Evolutionary conservation across 2,888 invertebrate genomes (phyloP).

Genomic region (Scrobipalpa costella): DNA sequence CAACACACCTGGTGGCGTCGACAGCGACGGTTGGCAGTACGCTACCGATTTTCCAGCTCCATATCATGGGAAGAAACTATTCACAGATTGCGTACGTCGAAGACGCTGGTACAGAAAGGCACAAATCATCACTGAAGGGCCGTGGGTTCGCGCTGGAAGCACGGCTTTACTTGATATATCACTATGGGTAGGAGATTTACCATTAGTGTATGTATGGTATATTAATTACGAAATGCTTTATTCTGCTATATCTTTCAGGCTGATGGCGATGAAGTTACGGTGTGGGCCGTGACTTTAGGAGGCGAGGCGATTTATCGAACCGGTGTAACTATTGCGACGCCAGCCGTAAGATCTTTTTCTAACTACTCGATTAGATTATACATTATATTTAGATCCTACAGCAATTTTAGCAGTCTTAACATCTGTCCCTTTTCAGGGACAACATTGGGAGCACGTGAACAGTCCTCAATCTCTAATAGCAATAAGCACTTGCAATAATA

Average conservation of each 20-base stretch:
- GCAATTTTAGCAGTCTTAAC: neutral
- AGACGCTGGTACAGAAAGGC: conserved; percentile 92
- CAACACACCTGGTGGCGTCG: conserved; percentile 93
- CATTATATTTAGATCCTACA: neutral
- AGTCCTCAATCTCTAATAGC: conserved; percentile 90
- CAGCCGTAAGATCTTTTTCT: conserved; percentile 80
- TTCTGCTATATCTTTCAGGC: conserved; percentile 44
- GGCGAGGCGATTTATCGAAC: conserved; percentile 92
- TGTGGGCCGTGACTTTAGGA: conserved; percentile 93
- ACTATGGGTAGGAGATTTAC: conserved; percentile 81
- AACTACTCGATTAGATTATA: neutral
- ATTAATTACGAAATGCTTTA: neutral
- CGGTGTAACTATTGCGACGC: conserved; percentile 87
- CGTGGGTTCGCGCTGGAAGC: conserved; percentile 94
- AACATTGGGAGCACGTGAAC: conserved; percentile 89
- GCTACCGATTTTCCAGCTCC: conserved; percentile 94
- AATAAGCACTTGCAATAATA: conserved; percentile 85
- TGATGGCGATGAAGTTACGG: conserved; percentile 73
- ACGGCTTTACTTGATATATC: conserved; percentile 91
- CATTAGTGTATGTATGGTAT: neutral
- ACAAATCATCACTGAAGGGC: conserved; percentile 90
- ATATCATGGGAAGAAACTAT: conserved; percentile 91
- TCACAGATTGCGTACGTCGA: conserved; percentile 93
- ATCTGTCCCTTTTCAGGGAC: conserved; percentile 76
- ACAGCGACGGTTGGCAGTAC: conserved; percentile 97